These are phyloP conservation scores for Nothocercus nigrocapillus DNA, from an alignment of 2,113 vertebrate genomes.

Conservation along the genomic window DNA sequence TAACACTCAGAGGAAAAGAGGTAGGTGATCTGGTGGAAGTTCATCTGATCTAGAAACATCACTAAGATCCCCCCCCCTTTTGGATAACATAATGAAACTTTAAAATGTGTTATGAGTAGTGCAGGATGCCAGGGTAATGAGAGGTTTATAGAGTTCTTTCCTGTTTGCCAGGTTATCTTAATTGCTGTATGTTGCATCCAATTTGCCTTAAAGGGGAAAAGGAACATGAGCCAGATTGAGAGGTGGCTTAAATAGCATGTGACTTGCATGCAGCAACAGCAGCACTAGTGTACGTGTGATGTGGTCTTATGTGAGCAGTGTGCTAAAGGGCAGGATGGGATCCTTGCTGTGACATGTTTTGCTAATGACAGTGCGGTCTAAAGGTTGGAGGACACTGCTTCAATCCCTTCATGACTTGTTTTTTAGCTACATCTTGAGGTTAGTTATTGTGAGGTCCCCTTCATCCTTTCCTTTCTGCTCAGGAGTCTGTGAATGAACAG, in stretches of 20 bases:
- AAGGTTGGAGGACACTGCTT: background rate
- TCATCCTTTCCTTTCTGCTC: background rate
- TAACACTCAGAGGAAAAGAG: conserved; percentile 16
- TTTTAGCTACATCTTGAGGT: background rate
- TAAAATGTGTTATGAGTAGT: background rate
- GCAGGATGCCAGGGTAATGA: conserved; percentile 45
- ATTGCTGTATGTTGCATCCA: conserved; percentile 42
- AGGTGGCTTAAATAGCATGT: background rate
- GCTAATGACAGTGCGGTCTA: background rate
- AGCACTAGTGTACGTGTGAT: background rate
- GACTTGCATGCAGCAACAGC: background rate
- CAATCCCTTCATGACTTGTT: background rate
- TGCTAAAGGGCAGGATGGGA: background rate
- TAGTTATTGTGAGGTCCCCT: background rate
- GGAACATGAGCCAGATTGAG: conserved; percentile 1
- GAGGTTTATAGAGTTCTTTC: conserved; percentile 43
- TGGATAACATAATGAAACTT: conserved; percentile 41
- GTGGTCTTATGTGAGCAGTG: accelerated
- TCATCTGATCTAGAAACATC: conserved; percentile 38
- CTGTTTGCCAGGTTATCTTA: conserved; percentile 63
- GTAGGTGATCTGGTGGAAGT: conserved; percentile 47
- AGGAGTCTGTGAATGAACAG: background rate
- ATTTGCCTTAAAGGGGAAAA: conserved; percentile 39
- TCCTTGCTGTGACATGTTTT: background rate
- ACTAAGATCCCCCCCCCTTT: conserved; percentile 21